These are phyloP conservation scores for Zootoca vivipara DNA, from an alignment of 2,113 vertebrate species.

Conservation along the genomic window DNA sequence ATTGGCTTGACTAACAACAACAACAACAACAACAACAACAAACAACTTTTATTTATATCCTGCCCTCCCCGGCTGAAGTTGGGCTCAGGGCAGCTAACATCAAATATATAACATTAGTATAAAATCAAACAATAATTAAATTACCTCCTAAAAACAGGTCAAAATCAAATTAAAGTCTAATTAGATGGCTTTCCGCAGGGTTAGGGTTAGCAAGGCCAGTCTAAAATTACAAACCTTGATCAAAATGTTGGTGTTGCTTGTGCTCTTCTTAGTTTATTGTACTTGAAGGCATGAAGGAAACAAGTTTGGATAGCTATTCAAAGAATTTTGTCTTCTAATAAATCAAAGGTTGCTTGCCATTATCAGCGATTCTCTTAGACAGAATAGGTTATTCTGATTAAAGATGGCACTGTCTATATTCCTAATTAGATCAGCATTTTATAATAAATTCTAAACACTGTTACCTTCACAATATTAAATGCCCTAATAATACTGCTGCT, in stretches of 20 bases:
- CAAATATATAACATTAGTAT: no score
- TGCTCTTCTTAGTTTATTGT: no score
- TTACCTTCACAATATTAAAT: constrained; percentile 16
- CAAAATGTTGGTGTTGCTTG: neutral
- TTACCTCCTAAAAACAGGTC: no score
- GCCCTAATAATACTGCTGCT: no score
- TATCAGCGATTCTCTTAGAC: neutral
- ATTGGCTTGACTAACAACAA: neutral
- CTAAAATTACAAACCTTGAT: neutral
- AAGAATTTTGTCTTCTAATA: neutral
- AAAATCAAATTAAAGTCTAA: no score
- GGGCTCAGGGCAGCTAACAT: no score
- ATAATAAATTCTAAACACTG: neutral
- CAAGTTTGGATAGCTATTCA: constrained; percentile 40
- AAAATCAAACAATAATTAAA: no score
- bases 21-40: no score
- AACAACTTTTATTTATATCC: no score
- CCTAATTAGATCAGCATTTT: constrained; percentile 20
- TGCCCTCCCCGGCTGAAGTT: no score
- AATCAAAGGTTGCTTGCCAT: neutral
- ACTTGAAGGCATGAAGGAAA: constrained; percentile 16
- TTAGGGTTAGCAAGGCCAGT: no score
- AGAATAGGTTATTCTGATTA: neutral
- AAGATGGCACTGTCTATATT: neutral
- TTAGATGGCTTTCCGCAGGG: no score